These are phyloP conservation scores for Montipora capitata DNA, from an alignment of 92 coral and sea anemone species.

Conservation along the genomic window DNA sequence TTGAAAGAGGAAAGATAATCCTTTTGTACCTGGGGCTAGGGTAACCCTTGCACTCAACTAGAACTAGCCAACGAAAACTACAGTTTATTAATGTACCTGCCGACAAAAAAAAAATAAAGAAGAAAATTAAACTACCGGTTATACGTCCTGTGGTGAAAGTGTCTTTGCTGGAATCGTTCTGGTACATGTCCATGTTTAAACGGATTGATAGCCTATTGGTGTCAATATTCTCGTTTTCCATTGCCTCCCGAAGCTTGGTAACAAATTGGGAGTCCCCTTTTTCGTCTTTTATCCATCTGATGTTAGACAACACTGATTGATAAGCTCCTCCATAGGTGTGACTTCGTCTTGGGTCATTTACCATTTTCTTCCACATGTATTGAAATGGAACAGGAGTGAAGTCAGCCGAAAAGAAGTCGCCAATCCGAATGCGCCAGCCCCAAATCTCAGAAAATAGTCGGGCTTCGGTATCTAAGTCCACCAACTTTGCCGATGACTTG, in stretches of 20 bases:
- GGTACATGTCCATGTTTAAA: conserved; percentile 76
- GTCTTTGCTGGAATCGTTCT: not conserved
- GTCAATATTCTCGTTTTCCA: conserved; percentile 47
- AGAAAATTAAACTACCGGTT: conserved; percentile 31
- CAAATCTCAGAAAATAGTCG: conserved; percentile 71
- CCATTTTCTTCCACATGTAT: conserved; percentile 66
- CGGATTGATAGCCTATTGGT: conserved; percentile 75
- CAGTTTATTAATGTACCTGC: too few species aligned
- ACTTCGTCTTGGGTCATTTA: not conserved
- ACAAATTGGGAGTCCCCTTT: conserved; percentile 29
- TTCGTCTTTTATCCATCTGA: conserved; percentile 49
- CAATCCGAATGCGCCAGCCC: conserved; percentile 85
- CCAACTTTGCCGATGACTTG: conserved; percentile 75
- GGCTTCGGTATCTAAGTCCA: conserved; percentile 80
- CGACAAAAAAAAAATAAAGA: too few species aligned
- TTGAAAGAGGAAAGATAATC: too few species aligned
- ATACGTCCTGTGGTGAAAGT: conserved; percentile 76
- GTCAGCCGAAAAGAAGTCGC: conserved; percentile 78
- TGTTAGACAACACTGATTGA: conserved; percentile 77
- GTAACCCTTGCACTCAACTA: too few species aligned
- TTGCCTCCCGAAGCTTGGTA: conserved; percentile 42
- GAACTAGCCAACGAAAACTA: too few species aligned
- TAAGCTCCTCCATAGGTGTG: conserved; percentile 62
- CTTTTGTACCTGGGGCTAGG: too few species aligned
- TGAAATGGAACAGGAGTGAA: conserved; percentile 74